These are phyloP conservation scores for Plestiodon gilberti DNA, from an alignment of 2,113 vertebrate species.

Conservation along the genomic window DNA sequence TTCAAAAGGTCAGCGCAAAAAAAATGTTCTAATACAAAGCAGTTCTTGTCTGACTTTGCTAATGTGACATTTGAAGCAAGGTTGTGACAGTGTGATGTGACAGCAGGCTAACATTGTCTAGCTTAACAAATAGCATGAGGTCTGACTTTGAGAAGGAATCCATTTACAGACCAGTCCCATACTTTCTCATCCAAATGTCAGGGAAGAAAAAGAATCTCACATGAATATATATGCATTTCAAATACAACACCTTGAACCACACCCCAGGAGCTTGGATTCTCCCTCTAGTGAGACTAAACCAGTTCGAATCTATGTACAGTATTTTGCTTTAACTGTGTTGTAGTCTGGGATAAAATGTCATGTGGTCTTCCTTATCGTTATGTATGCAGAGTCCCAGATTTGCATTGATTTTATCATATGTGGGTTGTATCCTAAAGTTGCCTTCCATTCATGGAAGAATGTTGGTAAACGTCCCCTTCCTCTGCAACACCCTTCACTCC, in stretches of 20 bases:
- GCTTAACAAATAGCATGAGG: slow-evolving; percentile 37
- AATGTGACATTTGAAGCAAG: slow-evolving; percentile 76
- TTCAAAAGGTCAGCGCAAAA: slow-evolving; percentile 65
- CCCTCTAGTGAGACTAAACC: neutral
- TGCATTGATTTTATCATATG: neutral
- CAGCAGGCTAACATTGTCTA: slow-evolving; percentile 48
- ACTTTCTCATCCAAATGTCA: slow-evolving; percentile 16
- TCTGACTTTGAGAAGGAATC: slow-evolving; percentile 34
- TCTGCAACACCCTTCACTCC: too few relatives aligned
- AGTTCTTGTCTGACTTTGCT: slow-evolving; percentile 67
- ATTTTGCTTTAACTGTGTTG: neutral
- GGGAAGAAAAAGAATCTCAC: slow-evolving; percentile 30
- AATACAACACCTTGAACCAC: neutral
- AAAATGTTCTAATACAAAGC: slow-evolving; percentile 60
- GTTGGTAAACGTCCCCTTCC: too few relatives aligned
- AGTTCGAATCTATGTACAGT: neutral
- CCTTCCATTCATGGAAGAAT: too few relatives aligned
- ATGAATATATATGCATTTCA: neutral
- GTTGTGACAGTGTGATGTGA: slow-evolving; percentile 60
- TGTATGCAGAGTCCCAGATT: neutral
- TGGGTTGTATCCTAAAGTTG: too few relatives aligned
- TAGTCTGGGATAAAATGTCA: neutral
- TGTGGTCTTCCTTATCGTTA: neutral
- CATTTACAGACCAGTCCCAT: slow-evolving; percentile 27
- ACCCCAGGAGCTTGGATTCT: neutral